Conservation (phyloP, 2,888 invertebrate species). For the Troides oblongomaculatus region DNA sequence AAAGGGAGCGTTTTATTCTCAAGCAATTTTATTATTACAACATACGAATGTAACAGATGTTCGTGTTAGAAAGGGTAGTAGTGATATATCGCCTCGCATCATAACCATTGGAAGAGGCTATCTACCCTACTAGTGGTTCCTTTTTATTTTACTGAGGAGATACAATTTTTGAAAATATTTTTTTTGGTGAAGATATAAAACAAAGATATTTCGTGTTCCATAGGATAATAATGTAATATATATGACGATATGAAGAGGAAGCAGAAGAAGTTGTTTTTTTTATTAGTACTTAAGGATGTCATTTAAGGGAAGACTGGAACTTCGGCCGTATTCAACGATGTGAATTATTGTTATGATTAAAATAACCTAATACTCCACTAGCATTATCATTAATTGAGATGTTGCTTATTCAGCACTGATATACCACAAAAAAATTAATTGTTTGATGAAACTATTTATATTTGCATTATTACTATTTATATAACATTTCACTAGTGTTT, state of each 20-base stretch:
- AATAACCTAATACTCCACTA: neutral
- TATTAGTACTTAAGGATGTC: neutral
- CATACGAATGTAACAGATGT: conserved; percentile 33
- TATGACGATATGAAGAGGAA: neutral
- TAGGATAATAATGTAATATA: neutral
- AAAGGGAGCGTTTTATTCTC: conserved; percentile 13
- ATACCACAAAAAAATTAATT: neutral
- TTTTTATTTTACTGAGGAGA: conserved; percentile 8
- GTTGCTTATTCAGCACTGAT: neutral
- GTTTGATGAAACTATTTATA: neutral
- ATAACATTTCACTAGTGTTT: neutral
- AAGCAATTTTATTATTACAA: conserved; percentile 19
- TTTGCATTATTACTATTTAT: too few relatives aligned
- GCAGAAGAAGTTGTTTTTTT: neutral
- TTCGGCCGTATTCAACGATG: neutral
- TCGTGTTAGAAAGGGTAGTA: conserved; percentile 33
- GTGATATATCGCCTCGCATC: conserved; percentile 26
- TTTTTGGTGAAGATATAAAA: neutral
- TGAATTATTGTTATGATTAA: neutral
- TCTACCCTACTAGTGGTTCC: conserved; percentile 9
- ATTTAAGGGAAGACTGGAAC: too few relatives aligned
- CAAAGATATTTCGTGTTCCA: neutral
- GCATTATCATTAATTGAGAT: neutral
- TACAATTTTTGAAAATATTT: neutral
- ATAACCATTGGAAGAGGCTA: conserved; percentile 11